Conservation (phyloP, 2,797 vertebrate species). For the Lagodon rhomboides region DNA sequence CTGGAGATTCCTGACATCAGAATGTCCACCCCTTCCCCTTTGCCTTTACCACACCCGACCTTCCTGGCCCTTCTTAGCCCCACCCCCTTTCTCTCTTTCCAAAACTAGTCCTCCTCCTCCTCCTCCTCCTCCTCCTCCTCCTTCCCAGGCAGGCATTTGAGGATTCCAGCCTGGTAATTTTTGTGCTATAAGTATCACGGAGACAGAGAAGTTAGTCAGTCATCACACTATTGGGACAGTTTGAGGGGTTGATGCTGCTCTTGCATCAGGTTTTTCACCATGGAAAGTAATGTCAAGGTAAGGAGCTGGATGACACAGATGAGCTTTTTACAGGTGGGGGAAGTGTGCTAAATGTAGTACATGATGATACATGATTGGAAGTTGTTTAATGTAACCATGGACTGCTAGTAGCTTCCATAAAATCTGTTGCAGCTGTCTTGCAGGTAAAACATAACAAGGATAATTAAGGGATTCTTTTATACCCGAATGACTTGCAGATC, state of each 20-base stretch:
- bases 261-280: slow-evolving; percentile 36
- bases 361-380: not conserved
- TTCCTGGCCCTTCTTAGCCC: slow-evolving; percentile 17
- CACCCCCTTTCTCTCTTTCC: slow-evolving; percentile 17
- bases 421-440: not conserved
- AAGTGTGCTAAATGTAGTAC: not conserved
- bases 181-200: slow-evolving; percentile 44
- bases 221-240: slow-evolving; percentile 24
- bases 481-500: not conserved
- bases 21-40: slow-evolving; percentile 15
- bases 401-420: too few species aligned
- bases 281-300: slow-evolving; percentile 67
- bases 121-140: not conserved
- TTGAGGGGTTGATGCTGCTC: slow-evolving; percentile 32
- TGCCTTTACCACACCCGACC: slow-evolving; percentile 20
- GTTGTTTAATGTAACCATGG: not conserved
- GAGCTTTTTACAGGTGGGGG: not conserved
- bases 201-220: slow-evolving; percentile 17
- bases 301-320: slow-evolving; percentile 31
- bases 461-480: not conserved
- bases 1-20: slow-evolving; percentile 8
- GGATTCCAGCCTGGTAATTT: slow-evolving; percentile 39
- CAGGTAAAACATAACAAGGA: not conserved
- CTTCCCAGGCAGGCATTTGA: slow-evolving; percentile 40
- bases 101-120: slow-evolving; percentile 10